Evolutionary conservation across 1,140 invertebrate genomes (phyloP).

Genomic region (Sitophilus oryzae): DNA sequence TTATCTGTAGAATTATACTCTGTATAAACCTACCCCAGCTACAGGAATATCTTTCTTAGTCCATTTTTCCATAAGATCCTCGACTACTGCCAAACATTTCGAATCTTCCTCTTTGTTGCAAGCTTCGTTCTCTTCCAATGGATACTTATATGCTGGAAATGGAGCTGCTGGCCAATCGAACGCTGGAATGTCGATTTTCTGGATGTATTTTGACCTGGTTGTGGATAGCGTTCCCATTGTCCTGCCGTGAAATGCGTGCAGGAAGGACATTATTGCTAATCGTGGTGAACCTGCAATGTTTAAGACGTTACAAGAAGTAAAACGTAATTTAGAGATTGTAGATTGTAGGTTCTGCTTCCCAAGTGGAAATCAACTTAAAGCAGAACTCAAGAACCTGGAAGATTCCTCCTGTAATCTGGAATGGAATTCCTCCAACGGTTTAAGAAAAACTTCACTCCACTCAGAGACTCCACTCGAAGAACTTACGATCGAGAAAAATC

Average conservation of each 20-base stretch:
- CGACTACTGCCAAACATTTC: conserved; percentile 58
- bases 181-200: conserved; percentile 93
- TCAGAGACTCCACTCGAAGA: too few relatives aligned
- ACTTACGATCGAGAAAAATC: too few relatives aligned
- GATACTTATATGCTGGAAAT: conserved; percentile 72
- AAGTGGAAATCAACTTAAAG: too few relatives aligned
- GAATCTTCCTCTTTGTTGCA: conserved; percentile 81
- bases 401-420: too few relatives aligned
- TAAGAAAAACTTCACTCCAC: too few relatives aligned
- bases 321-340: too few relatives aligned
- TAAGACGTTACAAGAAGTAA: too few relatives aligned
- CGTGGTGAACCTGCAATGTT: conserved; percentile 62
- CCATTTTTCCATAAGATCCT: conserved; percentile 72
- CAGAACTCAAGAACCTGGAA: too few relatives aligned
- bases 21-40: conserved; percentile 65
- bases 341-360: too few relatives aligned
- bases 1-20: too few relatives aligned
- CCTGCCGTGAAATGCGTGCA: conserved; percentile 79
- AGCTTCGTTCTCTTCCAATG: conserved; percentile 70
- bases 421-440: too few relatives aligned
- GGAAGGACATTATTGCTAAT: conserved; percentile 84
- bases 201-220: conserved; percentile 92
- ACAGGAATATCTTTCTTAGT: conserved; percentile 74
- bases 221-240: conserved; percentile 79
- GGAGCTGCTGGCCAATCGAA: conserved; percentile 69